Evolutionary conservation across 2,888 invertebrate genomes (phyloP).

Genomic region (Andrena praecox): DNA sequence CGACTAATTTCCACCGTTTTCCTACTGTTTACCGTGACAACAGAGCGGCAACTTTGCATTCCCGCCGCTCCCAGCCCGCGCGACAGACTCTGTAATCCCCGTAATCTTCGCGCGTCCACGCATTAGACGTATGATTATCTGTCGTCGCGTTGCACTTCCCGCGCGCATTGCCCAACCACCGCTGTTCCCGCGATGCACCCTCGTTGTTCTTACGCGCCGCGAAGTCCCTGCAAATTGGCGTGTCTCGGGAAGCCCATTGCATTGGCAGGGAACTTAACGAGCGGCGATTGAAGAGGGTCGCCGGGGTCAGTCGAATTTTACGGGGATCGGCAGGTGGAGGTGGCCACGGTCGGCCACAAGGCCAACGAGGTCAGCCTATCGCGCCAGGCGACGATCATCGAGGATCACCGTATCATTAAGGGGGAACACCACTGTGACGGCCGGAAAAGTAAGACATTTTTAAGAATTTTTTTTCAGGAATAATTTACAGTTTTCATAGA

Average conservation of each 20-base stretch:
- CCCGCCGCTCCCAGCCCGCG: slow-evolving; percentile 41
- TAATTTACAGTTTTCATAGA: no score
- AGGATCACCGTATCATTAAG: background rate
- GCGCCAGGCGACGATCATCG: background rate
- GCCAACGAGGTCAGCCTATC: slow-evolving; percentile 2
- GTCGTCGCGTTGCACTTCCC: slow-evolving; percentile 22
- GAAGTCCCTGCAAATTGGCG: background rate
- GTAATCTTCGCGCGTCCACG: slow-evolving; percentile 43
- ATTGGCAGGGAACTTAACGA: background rate
- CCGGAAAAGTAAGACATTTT: no score
- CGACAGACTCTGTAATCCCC: slow-evolving; percentile 33
- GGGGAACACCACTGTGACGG: no score
- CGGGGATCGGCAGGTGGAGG: background rate
- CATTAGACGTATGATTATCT: slow-evolving; percentile 30
- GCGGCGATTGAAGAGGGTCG: background rate
- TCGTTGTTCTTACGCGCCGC: background rate
- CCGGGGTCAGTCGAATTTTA: background rate
- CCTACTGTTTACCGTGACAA: slow-evolving; percentile 63
- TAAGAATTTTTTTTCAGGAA: no score
- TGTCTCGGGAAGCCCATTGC: background rate
- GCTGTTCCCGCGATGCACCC: background rate
- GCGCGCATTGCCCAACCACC: background rate
- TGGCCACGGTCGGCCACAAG: background rate
- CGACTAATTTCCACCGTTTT: slow-evolving; percentile 69
- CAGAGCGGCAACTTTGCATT: slow-evolving; percentile 48